Evolutionary conservation across 2,113 vertebrate species (phyloP).

Genomic region (Tetrao urogallus): DNA sequence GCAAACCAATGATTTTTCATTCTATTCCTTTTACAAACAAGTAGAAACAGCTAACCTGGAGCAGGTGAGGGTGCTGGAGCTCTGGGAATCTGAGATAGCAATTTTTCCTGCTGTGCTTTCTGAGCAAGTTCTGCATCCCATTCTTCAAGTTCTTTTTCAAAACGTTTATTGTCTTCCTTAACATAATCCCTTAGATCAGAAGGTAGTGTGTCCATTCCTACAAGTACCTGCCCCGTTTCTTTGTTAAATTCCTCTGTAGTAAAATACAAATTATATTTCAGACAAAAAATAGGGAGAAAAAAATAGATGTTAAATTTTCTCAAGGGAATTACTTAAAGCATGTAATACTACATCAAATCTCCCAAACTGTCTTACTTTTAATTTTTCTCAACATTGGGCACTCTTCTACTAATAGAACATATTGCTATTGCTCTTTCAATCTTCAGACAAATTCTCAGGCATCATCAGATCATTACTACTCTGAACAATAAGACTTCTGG

Average conservation of each 20-base stretch:
- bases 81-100: conserved; percentile 77
- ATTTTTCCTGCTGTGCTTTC: conserved; percentile 91
- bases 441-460: not conserved
- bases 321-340: not conserved
- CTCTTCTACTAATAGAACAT: not conserved
- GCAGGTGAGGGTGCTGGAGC: conserved; percentile 78
- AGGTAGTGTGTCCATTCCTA: conserved; percentile 93
- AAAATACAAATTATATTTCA: not conserved
- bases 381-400: not conserved
- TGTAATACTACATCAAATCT: not conserved
- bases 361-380: not conserved
- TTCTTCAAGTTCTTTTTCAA: conserved; percentile 92
- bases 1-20: not conserved
- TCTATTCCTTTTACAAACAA: not conserved
- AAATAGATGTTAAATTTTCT: not conserved
- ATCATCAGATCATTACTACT: not conserved
- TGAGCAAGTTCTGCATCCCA: conserved; percentile 90
- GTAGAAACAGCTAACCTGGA: conserved; percentile 71
- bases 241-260: conserved; percentile 93
- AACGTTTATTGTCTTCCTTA: conserved; percentile 92
- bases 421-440: not conserved
- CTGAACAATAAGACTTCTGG: not conserved
- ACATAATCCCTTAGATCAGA: conserved; percentile 92
- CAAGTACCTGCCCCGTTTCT: conserved; percentile 91
- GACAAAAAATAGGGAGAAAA: not conserved